Base-by-base conservation (phyloP, 2,888 invertebrate species). In the Caenorhabditis sp. region DNA sequence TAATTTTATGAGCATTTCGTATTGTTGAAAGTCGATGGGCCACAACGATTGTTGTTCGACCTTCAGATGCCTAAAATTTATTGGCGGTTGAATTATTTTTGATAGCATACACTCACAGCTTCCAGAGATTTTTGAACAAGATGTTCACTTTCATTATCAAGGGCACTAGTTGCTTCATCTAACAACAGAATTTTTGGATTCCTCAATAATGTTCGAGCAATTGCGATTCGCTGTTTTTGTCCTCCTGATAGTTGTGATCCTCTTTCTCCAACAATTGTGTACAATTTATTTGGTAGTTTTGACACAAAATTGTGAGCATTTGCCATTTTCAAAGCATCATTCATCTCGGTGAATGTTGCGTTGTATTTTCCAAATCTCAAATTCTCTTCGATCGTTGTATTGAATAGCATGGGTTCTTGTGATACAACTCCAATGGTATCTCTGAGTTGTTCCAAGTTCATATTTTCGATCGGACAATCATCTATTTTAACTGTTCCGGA, bases 341-440 rank as follows among this genome's bases (percentile, higher is more conserved):
- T 59, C 17, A 84, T 76, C 25, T 82, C 78, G 0, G 72, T 63
- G 0, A 82, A 70, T 8, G 80, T 77, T 0, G 69, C 77, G 20
- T 66, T 57, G 10, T 74, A 66, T n/a, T 75, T 73, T 56, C 80
- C 81, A 57, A 89, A 90, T 25, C 87, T 87, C 4, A 90, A 80
- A 72, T 90, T 90, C 26, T 90, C 90, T 17, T 87, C 88, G 59
- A 91, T 90, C 4, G 90, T 89, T 0, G 88, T 88, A 43, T 89
- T 90, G 84, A 91, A 91, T 10, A 95, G 90, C 5, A 95, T 91
- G 1, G 91, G 90, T 78, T 91, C 84, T 63, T 84, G 84, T 5
- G 77, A 78, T 10, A 89, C 89, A 7, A 89, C 85, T 14, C 88
- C 89, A 60, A 89, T 85, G 7, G 83, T 70, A 20, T 85, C 80